Base-by-base conservation (phyloP, 2,797 vertebrate genomes). In the Amphiprion clarkii region DNA sequence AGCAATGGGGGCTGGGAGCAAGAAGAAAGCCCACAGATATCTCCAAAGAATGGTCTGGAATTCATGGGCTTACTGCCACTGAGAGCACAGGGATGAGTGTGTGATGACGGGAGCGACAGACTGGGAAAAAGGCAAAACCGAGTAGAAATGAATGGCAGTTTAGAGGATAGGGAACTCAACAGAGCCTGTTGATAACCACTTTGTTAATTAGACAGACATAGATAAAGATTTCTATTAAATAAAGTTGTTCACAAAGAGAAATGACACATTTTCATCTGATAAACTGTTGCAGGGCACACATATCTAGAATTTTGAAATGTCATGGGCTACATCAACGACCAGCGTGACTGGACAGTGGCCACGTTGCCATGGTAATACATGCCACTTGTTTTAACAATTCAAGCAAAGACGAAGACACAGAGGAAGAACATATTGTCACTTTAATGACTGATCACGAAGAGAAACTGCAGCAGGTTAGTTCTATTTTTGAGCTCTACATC, bases 1-100 rank as follows among this genome's bases (percentile, higher is more conserved):
- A 71, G 76, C 85, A 88, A 81, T 67, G 67, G 78, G 80, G 75
- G 75, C 80, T 87, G 90, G 91, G 79, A 90, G 70, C 42, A 36
- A 64, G 83, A 92, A 87, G 81, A 93, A 91, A 91, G 84, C 67
- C 54, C 40, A 54, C 36, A 23, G 79, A 86, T 86, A 89, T 89
- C 90, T 92, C 85, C 62, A 88, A 90, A 93, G 86, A 86, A 89
- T 80, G 83, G 85, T 84, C 80, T 87, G 88, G 79, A 90, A 89
- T 86, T 89, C 73, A 76, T 23, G 29, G 85, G 84, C 83, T 71
- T n/a, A 51, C 23, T 62, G 79, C 84, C 69, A 84, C 74, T 17
- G 58, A 72, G 86, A 83, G 78, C 76, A 58, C 33, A 52, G 66
- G 64, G 81, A 89, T 69, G 83, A 82, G 72, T 59, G 71, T 77